Base-by-base conservation (phyloP, 2,797 vertebrate species). In the Siniperca undulata region DNA sequence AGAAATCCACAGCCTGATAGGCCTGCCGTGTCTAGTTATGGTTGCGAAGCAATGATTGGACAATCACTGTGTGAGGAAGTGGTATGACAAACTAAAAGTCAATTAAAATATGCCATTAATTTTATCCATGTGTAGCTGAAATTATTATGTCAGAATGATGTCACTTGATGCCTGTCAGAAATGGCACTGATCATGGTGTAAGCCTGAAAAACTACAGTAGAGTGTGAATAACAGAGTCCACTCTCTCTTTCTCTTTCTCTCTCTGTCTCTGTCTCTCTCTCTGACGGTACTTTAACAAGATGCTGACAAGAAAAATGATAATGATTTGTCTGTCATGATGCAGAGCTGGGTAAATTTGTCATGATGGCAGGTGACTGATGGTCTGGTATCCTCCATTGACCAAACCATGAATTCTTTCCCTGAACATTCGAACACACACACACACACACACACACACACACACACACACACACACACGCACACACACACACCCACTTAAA, bases 281-380 rank as follows among this genome's bases (percentile, higher is more conserved):
- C 85, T 85, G 81, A 88, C 79, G 89, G 79, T 88, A 91, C 91
- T 94, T 91, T 91, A 94, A 93, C 89, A 93, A 94, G 89, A 87
- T 92, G 91, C 90, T 90, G 93, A 94, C 89, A 93, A 95, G 95
- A 95, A 93, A 95, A 95, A 95, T 95, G 93, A 95, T 94, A 94
- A 96, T 95, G 94, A 93, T 91, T 87, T 88, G 89, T 91, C 83
- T 91, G 93, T 93, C 92, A 91, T 87, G 90, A 94, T 91, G 90
- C 86, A 77, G 88, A 89, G 86, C 88, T 77, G 30, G 75, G 74
- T 78, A 76, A 85, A 94, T 95, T 91, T 93, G 90, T 95, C 93
- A 95, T 65, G 69, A 84, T 92, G 93, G 88, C 83, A 89, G 89
- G 80, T 94, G 94, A 95, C 89, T 90, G 93, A 94, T 95, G 91